These are phyloP conservation scores for Enoplosus armatus DNA, from an alignment of 2,797 vertebrate species.

Conservation along the genomic window DNA sequence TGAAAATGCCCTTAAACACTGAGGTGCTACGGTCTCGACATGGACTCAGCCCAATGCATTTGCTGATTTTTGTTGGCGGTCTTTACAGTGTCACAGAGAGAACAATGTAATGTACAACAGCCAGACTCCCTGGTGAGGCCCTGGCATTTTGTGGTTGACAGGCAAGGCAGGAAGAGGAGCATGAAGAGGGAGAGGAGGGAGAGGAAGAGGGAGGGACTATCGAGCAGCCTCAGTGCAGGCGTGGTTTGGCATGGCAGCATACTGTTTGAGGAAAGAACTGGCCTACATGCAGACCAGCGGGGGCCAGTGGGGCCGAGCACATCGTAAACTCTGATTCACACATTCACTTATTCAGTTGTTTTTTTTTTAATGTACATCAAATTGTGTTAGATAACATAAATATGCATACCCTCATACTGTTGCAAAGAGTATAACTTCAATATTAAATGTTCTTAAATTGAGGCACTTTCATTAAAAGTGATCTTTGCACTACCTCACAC, in stretches of 20 bases:
- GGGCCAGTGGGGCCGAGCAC: constrained; percentile 34
- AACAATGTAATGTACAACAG: constrained; percentile 5
- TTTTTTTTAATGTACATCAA: neutral
- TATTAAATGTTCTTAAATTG: neutral
- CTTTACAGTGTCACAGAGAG: constrained; percentile 17
- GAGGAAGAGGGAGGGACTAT: neutral
- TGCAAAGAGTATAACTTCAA: neutral
- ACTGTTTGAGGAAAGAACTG: constrained; percentile 22
- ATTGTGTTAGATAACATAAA: neutral
- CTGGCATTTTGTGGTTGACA: constrained; percentile 62
- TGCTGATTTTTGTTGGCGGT: neutral
- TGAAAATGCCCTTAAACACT: neutral
- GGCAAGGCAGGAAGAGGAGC: constrained; percentile 53
- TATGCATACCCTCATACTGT: neutral
- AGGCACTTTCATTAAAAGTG: neutral
- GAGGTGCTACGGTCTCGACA: neutral
- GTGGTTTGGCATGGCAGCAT: constrained; percentile 61
- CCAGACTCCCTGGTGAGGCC: constrained; percentile 46
- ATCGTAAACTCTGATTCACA: constrained; percentile 17
- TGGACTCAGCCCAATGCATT: neutral
- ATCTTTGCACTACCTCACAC: neutral
- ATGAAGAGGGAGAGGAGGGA: constrained; percentile 36
- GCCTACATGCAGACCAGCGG: constrained; percentile 70
- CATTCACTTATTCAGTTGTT: constrained; percentile 37
- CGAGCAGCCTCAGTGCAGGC: constrained; percentile 64